Evolutionary conservation across 2,113 vertebrate genomes (phyloP), one percentile per base, ranked within the genome.

Genomic region (Dendropsophus ebraccatus): DNA sequence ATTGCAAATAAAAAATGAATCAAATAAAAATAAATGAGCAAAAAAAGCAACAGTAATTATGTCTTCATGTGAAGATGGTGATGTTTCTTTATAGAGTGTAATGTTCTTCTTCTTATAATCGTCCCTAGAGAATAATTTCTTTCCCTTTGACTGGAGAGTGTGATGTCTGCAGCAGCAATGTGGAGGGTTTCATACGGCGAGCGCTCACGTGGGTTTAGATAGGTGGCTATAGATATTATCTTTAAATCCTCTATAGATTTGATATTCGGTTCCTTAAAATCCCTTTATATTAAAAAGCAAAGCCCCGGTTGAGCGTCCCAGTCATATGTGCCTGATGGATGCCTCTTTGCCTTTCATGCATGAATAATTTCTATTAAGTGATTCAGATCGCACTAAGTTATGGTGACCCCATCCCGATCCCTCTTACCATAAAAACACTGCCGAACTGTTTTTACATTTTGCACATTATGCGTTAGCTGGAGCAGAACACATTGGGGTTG

Each of bases 311-410:
- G 47, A 72, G 25, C n/a, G n/a, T 50, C 47, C 37, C n/a, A 47
- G 69, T 74, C 52, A 49, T 74, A 65, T 54, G 84, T 32, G 76
- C 47, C 11, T 60, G n/a, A 70, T 72, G 30, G 52, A 79, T 60
- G 77, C 79, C 85, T 87, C 49, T 81, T 62, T 81, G 85, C 67
- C 85, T 87, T 87, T 87, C 85, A 87, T 81, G 78, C 77, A 81
- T 74, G 77, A 81, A 81, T 87, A 81, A 79, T 74, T 81, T 73
- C 85, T 87, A 74, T 87, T 81, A 87, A 87, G 77, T 81, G 60
- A 74, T 81, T 87, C 76, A 70, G 58, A 86, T 80, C 69, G 76
- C 35, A 28, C 76, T 62, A 87, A 81, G 77, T 87, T 87, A 73
- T 87, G 77, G 69, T 87, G 85, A 87, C 85, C 85, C 76, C 60